Base-by-base conservation (phyloP, 1,140 invertebrate genomes). In the Caligus rogercresseyi region DNA sequence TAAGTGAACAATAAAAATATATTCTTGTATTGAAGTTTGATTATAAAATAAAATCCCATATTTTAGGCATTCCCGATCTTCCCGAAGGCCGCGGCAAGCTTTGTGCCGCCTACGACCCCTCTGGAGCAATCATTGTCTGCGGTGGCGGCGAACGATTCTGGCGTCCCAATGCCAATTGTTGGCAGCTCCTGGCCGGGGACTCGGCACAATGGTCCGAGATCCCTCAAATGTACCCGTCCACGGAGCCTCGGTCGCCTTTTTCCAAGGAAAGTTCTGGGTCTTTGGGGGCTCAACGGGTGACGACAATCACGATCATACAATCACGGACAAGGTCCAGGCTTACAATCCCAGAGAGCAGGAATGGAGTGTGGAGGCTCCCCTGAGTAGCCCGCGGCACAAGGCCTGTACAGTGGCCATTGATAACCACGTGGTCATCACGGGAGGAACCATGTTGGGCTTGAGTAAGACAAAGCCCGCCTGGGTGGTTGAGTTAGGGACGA, bases 61-160 rank as follows among this genome's bases (percentile, higher is more conserved):
- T 43, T 43, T 25, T 43, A 26, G 61, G 61, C 14, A 21, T 63
- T 3, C 61, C 61, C n/a, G 61, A 63, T 25, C 25, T 63, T 23
- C 61, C 61, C 15, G 61, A 63, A 26, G 61, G 18, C n/a, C 21
- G 61, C 18, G 61, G 61, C 15, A 63, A 63, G 53, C 24, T 63
- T 19, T 63, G 61, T 53, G 61, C 61, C 24, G 61, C 61, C n/a
- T 63, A 63, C 25, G 61, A 63, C 52, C 61, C 61, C 13, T 63
- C 61, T 13, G 61, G 61, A 13, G 61, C 61, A 19, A 24, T 63
- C 2, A 55, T 63, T 11, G 61, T 63, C 43, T 63, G 61, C 52
- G 61, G 61, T 1, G 61, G 61, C 7, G 61, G 61, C 7, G 51
- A 63, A 53, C 56, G 61, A 19, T 63, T 63, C 25, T 63, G 61